Conservation (phyloP, 2,888 invertebrate genomes). For the Cinara cedri region DNA sequence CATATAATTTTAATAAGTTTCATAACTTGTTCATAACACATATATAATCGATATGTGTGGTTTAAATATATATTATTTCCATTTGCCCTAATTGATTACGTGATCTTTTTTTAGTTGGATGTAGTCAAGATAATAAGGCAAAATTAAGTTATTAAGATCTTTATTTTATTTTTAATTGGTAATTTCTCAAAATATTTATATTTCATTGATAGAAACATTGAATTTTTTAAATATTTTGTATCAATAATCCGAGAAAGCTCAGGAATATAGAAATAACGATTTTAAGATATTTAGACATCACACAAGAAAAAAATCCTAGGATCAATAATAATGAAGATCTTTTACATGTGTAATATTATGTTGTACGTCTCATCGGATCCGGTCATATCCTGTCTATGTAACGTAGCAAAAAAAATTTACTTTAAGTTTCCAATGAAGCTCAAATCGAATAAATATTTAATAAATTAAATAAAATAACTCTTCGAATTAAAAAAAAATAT, state of each 20-base stretch:
- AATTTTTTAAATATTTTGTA: too few relatives aligned
- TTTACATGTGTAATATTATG: conserved; percentile 6
- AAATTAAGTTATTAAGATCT: too few relatives aligned
- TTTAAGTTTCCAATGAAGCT: conserved; percentile 1
- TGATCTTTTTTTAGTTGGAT: too few relatives aligned
- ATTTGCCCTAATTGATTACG: too few relatives aligned
- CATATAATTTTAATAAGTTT: too few relatives aligned
- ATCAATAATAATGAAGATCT: conserved; percentile 15
- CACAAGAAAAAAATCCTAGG: conserved; percentile 6
- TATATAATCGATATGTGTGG: too few relatives aligned
- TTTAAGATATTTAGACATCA: conserved; percentile 18
- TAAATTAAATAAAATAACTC: neutral
- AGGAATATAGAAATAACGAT: conserved; percentile 5
- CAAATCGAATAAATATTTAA: neutral
- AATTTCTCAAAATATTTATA: conserved; percentile 30
- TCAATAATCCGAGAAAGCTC: conserved; percentile 7
- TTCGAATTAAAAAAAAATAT: too few relatives aligned
- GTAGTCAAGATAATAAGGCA: too few relatives aligned
- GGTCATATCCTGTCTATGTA: conserved; percentile 5
- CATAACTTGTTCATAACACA: too few relatives aligned
- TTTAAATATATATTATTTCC: too few relatives aligned
- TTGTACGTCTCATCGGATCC: neutral
- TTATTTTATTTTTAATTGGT: conserved; percentile 13
- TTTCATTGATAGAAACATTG: neutral
- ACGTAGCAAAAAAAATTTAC: conserved; percentile 7